Evolutionary conservation across 1,140 invertebrate genomes (phyloP).

Genomic region (Drosophila chauvacae): DNA sequence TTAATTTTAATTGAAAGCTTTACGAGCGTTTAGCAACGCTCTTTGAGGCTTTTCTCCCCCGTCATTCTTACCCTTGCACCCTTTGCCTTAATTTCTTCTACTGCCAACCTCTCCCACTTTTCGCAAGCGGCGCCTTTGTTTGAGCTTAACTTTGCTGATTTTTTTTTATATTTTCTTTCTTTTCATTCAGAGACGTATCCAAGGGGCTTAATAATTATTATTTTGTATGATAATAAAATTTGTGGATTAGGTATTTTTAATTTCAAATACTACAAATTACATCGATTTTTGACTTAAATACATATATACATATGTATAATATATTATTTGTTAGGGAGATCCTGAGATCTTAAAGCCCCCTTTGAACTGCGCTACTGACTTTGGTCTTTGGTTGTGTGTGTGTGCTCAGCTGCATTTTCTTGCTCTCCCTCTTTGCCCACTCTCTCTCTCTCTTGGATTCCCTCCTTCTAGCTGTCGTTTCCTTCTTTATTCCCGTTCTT

Average conservation of each 20-base stretch:
- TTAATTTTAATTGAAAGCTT: constrained; percentile 83
- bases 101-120: background rate
- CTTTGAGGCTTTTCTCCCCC: constrained; percentile 15
- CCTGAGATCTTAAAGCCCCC: background rate
- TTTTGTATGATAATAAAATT: background rate
- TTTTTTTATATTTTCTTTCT: constrained; percentile 27
- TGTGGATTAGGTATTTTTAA: background rate
- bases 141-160: constrained; percentile 40
- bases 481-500: constrained; percentile 5
- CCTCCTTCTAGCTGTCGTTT: constrained; percentile 11
- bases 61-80: background rate
- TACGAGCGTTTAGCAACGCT: constrained; percentile 65
- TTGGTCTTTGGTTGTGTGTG: constrained; percentile 5
- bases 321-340: background rate
- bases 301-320: too few relatives aligned
- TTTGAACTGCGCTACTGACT: background rate
- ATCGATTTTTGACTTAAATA: background rate
- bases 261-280: too few relatives aligned
- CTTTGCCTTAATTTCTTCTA: background rate
- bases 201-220: background rate
- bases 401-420: constrained; percentile 34
- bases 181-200: background rate
- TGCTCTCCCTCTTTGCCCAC: background rate
- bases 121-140: constrained; percentile 61
- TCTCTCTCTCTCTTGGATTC: too few relatives aligned